Conservation (phyloP, 2,113 vertebrate genomes). For the Paralichthys olivaceus region DNA sequence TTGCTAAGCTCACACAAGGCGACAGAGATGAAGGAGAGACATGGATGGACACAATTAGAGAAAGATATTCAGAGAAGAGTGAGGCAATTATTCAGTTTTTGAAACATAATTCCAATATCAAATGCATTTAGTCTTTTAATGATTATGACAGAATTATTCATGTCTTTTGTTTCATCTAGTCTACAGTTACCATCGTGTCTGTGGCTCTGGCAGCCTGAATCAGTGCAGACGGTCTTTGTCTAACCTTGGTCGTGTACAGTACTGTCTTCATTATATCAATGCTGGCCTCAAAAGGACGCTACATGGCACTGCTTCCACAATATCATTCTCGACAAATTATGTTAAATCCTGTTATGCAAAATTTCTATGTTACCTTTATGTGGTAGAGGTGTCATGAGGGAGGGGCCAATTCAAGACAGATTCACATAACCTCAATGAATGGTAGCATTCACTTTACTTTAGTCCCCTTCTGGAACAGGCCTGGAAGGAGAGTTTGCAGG, state of each 20-base stretch:
- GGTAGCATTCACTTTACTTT: neutral
- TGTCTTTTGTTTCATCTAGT: neutral
- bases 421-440: neutral
- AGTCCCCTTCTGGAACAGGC: too few relatives aligned
- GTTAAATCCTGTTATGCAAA: conserved; percentile 1
- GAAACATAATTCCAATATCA: neutral
- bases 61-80: neutral
- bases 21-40: conserved; percentile 4
- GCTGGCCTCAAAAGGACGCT: neutral
- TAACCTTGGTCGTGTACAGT: neutral
- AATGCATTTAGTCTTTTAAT: conserved; percentile 10
- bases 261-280: neutral
- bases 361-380: neutral
- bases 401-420: neutral
- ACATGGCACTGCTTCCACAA: conserved; percentile 1
- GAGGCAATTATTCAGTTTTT: neutral
- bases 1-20: conserved; percentile 17
- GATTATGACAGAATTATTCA: conserved; percentile 16
- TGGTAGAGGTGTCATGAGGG: neutral
- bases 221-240: neutral
- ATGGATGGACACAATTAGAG: neutral
- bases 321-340: neutral
- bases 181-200: neutral
- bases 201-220: neutral
- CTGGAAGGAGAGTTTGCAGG: too few relatives aligned